These are phyloP conservation scores for Abramis brama DNA, from an alignment of 2,113 vertebrate species.

Conservation along the genomic window DNA sequence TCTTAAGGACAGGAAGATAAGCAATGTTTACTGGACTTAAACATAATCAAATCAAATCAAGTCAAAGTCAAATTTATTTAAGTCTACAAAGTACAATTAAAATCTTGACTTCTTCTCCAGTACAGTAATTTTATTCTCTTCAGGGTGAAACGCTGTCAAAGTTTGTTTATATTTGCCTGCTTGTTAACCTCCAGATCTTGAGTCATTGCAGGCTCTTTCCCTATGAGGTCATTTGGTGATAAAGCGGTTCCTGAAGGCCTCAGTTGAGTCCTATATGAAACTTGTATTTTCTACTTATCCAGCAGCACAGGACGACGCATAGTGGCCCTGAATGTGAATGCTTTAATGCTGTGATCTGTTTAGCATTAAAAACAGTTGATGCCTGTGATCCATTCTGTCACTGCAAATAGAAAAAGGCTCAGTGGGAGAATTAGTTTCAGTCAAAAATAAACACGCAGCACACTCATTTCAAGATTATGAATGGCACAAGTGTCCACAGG, in stretches of 20 bases:
- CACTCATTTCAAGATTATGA: conserved; percentile 24
- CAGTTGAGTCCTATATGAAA: not conserved
- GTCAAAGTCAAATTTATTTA: not conserved
- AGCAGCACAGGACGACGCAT: not conserved
- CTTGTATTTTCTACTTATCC: not conserved
- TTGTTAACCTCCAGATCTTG: conserved; percentile 6
- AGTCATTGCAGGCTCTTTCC: not conserved
- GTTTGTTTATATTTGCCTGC: not conserved
- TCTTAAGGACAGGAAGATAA: not conserved
- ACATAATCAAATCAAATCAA: not conserved
- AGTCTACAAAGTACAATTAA: not conserved
- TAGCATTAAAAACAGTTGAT: conserved; percentile 27
- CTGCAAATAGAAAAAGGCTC: conserved; percentile 12
- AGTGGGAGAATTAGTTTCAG: conserved; percentile 30
- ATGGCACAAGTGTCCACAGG: conserved; percentile 11
- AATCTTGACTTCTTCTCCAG: not conserved
- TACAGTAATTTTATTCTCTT: not conserved
- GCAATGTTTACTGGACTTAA: not conserved
- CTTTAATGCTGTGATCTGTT: conserved; percentile 26
- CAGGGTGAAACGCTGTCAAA: not conserved
- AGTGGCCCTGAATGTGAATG: not conserved
- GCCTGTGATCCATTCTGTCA: conserved; percentile 43
- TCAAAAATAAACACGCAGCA: not conserved
- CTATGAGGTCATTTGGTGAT: not conserved
- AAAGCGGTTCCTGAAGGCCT: not conserved